Base-by-base conservation (phyloP, 23 tunicate species). In the Trididemnum nubilum region DNA sequence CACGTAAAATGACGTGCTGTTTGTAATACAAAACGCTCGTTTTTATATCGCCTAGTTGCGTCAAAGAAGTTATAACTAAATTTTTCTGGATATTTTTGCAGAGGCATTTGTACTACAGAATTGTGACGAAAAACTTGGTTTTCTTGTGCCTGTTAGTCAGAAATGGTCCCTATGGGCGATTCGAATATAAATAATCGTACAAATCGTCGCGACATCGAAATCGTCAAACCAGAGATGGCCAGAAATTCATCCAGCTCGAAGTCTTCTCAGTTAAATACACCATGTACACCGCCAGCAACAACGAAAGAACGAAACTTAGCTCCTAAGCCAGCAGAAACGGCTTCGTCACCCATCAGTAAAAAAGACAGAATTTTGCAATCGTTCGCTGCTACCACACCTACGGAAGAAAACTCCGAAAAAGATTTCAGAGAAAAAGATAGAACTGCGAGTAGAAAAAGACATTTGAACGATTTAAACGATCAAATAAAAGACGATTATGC, bases 351-450 rank as follows among this genome's bases (percentile, higher is more conserved):
- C 12, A 33, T 31, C 37, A 67, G 74, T n/a, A 67, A 67, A 33
- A 67, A 67, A 67, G 74, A 33, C 9, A 67, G 74, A 67, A 67
- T 67, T 9, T 33, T 67, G 4, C 37, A 67, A 33, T 67, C 74
- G 38, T 31, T 67, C 7, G 74, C 74, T 12, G 74, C 74, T 33
- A 3, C 74, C 31, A 67, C 38, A 7, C 37, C 38, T 4, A 7
- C 74, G 15, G 38, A 33, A 3, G 12, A 5, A 3, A 44, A 44
- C 29, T 12, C 21, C 26, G 67, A 61, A 61, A 12, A 15, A 22
- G 29, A 61, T 5, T 4, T n/a, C 67, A 44, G 15, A 7, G 15
- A 44, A 15, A 44, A 44, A 44, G 12, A 9, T 15, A 9, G 9
- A 9, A 61, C n/a, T n/a, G 3, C 67, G 22, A 26, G 67, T 61